Evolutionary conservation across 1,140 invertebrate genomes (phyloP).

Genomic region (Halictus rubicundus): DNA sequence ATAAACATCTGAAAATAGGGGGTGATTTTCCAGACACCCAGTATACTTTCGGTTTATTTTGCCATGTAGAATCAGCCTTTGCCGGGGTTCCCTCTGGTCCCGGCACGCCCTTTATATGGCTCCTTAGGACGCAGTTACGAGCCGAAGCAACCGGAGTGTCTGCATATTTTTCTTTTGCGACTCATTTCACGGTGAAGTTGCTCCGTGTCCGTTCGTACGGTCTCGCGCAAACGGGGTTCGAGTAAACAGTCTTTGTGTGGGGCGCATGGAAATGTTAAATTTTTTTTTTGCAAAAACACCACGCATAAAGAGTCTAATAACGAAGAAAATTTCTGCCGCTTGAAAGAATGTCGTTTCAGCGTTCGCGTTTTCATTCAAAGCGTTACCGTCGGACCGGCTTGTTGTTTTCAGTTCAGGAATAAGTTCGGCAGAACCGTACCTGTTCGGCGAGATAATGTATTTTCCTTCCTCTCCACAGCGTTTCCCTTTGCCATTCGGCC

Average conservation of each 20-base stretch:
- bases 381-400: not conserved
- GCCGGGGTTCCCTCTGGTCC: no score
- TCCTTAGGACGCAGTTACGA: conserved; percentile 2
- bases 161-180: conserved; percentile 6
- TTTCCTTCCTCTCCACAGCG: not conserved
- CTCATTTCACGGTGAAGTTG: conserved; percentile 3
- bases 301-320: not conserved
- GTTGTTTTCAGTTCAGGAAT: not conserved
- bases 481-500: not conserved
- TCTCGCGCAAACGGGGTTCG: not conserved
- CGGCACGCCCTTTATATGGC: not conserved
- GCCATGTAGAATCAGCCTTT: no score
- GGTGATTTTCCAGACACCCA: no score
- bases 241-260: conserved; percentile 3
- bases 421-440: not conserved
- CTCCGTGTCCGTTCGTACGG: not conserved
- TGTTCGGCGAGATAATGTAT: not conserved
- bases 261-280: not conserved
- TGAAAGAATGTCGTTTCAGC: not conserved
- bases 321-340: not conserved
- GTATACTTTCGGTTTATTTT: no score
- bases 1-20: no score
- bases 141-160: not conserved
- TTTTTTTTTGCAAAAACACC: not conserved
- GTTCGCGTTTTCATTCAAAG: not conserved